These are phyloP conservation scores for Bursaphelenchus okinawaensis DNA, from an alignment of 2,888 invertebrate genomes.

Conservation along the genomic window DNA sequence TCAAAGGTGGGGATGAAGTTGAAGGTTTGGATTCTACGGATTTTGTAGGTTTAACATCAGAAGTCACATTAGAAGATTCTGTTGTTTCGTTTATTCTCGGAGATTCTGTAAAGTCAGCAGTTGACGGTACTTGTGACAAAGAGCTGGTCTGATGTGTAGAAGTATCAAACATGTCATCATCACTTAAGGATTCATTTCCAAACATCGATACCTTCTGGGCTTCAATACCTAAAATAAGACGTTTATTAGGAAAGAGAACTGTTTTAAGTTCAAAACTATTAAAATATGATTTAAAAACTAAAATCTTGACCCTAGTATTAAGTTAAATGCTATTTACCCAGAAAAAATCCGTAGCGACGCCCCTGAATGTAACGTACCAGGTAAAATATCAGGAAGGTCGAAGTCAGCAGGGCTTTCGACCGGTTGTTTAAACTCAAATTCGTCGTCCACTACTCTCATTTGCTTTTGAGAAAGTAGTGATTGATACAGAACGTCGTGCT, in stretches of 20 bases:
- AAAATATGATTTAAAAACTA: background rate
- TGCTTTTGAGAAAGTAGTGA: no score
- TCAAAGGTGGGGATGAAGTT: slow-evolving; percentile 1
- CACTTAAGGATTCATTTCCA: background rate
- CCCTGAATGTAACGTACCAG: slow-evolving; percentile 1
- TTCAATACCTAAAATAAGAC: slow-evolving; percentile 9
- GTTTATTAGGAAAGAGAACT: background rate
- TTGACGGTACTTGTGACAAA: background rate
- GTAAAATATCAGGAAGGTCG: slow-evolving; percentile 29
- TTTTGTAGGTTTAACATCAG: background rate
- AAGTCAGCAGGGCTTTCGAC: slow-evolving; percentile 22
- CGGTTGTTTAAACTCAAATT: slow-evolving; percentile 22
- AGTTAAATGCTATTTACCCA: no score
- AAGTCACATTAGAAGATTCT: background rate
- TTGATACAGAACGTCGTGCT: background rate
- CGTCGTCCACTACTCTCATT: slow-evolving; percentile 17
- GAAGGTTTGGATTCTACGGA: no score
- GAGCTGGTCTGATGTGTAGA: background rate
- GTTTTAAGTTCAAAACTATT: background rate
- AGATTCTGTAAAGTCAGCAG: background rate
- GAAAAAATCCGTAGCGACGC: background rate
- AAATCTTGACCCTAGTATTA: no score
- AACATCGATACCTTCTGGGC: slow-evolving; percentile 5
- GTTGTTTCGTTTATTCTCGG: background rate
- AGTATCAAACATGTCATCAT: slow-evolving; percentile 7